Percentiles rank a stretch among this genome's conserved stretches.
phyloP scores from a whole-genome alignment of 2,888 invertebrate genomes.

The Eretmocerus hayati region DNA sequence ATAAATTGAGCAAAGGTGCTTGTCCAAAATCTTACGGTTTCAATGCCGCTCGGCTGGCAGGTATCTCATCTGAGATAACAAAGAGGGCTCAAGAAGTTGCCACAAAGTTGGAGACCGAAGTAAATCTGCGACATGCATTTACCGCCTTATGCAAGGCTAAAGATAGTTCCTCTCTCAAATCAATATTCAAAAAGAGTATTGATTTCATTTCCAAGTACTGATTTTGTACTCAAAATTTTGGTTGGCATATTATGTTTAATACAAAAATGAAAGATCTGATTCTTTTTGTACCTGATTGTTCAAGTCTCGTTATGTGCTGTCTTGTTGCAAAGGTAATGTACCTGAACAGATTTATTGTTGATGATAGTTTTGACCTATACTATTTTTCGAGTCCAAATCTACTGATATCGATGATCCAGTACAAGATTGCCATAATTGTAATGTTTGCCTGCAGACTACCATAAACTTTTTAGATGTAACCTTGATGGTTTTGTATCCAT shows the following conservation, averaged over 20 bases:
- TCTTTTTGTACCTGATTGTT: not conserved
- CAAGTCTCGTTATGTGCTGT: too few relatives aligned
- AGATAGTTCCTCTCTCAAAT: constrained; percentile 13
- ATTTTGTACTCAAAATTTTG: not conserved
- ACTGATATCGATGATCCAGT: too few relatives aligned
- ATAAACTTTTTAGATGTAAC: too few relatives aligned
- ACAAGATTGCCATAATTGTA: too few relatives aligned
- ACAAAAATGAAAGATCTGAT: too few relatives aligned
- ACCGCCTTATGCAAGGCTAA: constrained; percentile 35
- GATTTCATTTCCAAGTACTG: not conserved
- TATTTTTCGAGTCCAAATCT: too few relatives aligned
- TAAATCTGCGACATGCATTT: constrained; percentile 42
- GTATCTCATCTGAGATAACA: constrained; percentile 67
- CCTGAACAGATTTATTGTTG: too few relatives aligned
- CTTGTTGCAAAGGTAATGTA: too few relatives aligned
- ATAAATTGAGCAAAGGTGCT: constrained; percentile 82
- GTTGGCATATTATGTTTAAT: too few relatives aligned
- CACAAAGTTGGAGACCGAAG: constrained; percentile 50
- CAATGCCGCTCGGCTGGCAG: constrained; percentile 92
- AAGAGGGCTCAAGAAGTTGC: constrained; percentile 59
- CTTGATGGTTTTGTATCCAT: too few relatives aligned
- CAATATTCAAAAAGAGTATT: constrained; percentile 5
- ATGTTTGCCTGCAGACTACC: too few relatives aligned
- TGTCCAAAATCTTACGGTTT: constrained; percentile 99
- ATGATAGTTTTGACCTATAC: too few relatives aligned